A percentile compares a stretch with the other conserved stretches of the same genome.
Conservation (phyloP, 1,140 invertebrate genomes). For the Zaprionus camerounensis region DNA sequence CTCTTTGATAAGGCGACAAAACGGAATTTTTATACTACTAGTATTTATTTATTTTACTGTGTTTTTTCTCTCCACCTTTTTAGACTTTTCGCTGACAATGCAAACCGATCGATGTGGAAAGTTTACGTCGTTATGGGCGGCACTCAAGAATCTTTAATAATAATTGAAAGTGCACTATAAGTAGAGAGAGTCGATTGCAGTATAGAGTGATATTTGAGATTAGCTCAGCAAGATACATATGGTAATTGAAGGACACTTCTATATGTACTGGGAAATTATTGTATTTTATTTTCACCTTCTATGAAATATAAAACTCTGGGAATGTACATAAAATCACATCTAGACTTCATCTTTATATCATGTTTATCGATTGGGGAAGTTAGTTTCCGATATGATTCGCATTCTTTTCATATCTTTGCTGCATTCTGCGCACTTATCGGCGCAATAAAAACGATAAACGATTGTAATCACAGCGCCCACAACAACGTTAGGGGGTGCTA, state of each 20-base stretch:
- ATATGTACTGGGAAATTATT: too few species aligned
- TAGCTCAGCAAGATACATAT: not conserved
- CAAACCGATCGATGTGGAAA: slow-evolving; percentile 10
- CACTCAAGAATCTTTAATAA: not conserved
- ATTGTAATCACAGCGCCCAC: slow-evolving; percentile 7
- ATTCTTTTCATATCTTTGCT: not conserved
- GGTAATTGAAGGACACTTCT: too few species aligned
- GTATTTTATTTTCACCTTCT: too few species aligned
- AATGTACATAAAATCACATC: not conserved
- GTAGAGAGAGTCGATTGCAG: not conserved
- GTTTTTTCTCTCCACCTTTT: not conserved
- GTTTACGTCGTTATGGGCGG: slow-evolving; percentile 12
- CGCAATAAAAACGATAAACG: not conserved
- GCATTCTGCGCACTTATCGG: not conserved
- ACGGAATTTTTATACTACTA: slow-evolving; percentile 20
- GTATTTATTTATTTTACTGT: slow-evolving; percentile 12
- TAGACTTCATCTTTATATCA: not conserved
- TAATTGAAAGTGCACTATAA: not conserved
- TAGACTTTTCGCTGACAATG: slow-evolving; percentile 24
- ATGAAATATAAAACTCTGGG: not conserved
- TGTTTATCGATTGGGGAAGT: not conserved
- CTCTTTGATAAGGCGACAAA: slow-evolving; percentile 20
- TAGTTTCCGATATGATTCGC: not conserved
- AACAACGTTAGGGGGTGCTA: not conserved
- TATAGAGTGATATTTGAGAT: not conserved